Evolutionary conservation across 2,888 invertebrate genomes (phyloP).

Genomic region (Agonum fuliginosum): DNA sequence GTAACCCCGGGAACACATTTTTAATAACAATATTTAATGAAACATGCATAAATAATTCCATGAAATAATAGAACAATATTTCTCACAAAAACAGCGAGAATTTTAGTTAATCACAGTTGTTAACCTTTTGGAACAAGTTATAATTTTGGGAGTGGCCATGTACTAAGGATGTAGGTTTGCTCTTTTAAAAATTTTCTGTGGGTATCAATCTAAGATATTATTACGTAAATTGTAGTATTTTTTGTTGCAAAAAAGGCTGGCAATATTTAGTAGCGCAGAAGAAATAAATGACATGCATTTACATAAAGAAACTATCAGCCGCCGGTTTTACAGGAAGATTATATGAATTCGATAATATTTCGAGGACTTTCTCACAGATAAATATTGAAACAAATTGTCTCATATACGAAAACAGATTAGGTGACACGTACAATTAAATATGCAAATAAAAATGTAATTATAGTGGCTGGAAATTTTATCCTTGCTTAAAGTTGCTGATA

Average conservation of each 20-base stretch:
- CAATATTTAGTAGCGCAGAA: slow-evolving; percentile 1
- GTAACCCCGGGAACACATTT: no score
- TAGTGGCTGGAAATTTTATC: not conserved
- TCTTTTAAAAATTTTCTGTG: slow-evolving; percentile 48
- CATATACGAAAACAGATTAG: not conserved
- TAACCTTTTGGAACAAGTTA: slow-evolving; percentile 49
- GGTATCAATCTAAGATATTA: slow-evolving; percentile 8
- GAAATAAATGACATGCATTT: slow-evolving; percentile 40
- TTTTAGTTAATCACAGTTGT: slow-evolving; percentile 25
- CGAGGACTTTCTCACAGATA: slow-evolving; percentile 16
- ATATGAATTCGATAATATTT: slow-evolving; percentile 15
- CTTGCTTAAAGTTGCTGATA: slow-evolving; percentile 1
- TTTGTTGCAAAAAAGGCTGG: slow-evolving; percentile 22
- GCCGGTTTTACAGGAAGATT: not conserved
- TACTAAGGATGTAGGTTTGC: slow-evolving; percentile 46
- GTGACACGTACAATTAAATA: slow-evolving; percentile 9
- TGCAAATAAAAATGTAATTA: not conserved
- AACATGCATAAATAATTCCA: not conserved
- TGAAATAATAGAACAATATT: not conserved
- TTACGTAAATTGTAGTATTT: slow-evolving; percentile 40
- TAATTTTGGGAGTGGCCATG: slow-evolving; percentile 28
- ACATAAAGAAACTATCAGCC: slow-evolving; percentile 36
- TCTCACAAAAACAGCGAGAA: slow-evolving; percentile 1
- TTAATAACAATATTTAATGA: no score
- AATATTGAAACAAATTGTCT: not conserved